Base-by-base conservation (phyloP, 30 jellyfish, hydroid and myxozoan genomes). In the Pseudorhiza aurosa region DNA sequence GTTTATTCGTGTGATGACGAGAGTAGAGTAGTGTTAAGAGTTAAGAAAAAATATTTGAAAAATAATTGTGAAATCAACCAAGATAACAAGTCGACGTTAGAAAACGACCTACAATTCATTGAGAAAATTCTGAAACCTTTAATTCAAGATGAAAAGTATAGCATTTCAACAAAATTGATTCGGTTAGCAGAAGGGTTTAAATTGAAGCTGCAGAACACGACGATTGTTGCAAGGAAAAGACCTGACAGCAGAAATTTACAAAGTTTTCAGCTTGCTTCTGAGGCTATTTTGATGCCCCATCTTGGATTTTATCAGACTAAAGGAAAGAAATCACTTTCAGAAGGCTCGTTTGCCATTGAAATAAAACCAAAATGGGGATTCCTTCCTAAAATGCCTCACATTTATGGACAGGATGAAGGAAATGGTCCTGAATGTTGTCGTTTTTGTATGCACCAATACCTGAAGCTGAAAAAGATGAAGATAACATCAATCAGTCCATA, bases 361-460 rank as follows among this genome's bases (percentile, higher is more conserved):
- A 72, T 92, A 5, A 92, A 92, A 69, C 96, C 96, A 24, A 92
- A 92, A 65, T 92, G 98, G 96, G 96, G 96, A n/a, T 78, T 68
- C 31, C 49, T 92, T 7, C 93, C 95, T 21, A 39, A 44, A 21
- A n/a, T 60, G 21, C 19, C 68, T 58, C 19, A 6, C 67, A 53
- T 3, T 7, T 4, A 4, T n/a, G 67, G 36, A 15, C 36, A 17
- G 35, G 19, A 14, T 14, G 4, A 31, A 8, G 31, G 31, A 25
- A 1, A 11, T 0, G 87, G 57, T 17, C 29, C 33, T 26, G 56
- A 63, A 42, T 60, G 58, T 2, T 92, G 98, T 55, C 59, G 96
- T 11, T 92, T 73, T 72, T 92, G 98, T 60, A 63, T 85, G 82
- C 96, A 65, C 6, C 98, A 92, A 67, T 30, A 64, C 11, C 57